phyloP scores from a whole-genome alignment of 2,888 invertebrate genomes.

The Rotaria socialis region DNA sequence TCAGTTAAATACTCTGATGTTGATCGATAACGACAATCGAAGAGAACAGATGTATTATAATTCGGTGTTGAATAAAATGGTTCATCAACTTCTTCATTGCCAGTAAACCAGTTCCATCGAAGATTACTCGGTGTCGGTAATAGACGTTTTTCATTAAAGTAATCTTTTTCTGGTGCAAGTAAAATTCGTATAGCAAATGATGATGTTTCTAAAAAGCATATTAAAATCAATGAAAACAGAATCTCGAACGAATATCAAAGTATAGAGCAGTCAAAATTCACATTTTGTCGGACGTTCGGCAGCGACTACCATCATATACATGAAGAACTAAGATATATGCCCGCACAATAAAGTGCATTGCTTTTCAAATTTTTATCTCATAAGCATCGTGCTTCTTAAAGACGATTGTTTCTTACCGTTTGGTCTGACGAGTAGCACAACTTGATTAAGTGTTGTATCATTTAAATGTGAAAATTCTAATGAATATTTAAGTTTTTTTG shows the following conservation, averaged over 20 bases:
- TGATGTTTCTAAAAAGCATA: not conserved
- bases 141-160: not conserved
- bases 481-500: not conserved
- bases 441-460: constrained; percentile 4
- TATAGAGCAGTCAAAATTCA: too few species aligned
- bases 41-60: not conserved
- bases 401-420: not conserved
- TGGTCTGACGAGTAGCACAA: not conserved
- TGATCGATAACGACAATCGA: not conserved
- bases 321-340: too few species aligned
- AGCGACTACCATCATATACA: too few species aligned
- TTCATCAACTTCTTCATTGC: not conserved
- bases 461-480: constrained; percentile 10
- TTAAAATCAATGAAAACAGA: too few species aligned
- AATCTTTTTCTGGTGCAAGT: not conserved
- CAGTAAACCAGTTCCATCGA: not conserved
- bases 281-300: too few species aligned
- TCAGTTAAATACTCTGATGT: not conserved
- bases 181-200: not conserved
- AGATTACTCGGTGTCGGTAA: constrained; percentile 12
- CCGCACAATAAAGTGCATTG: too few species aligned
- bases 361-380: too few species aligned
- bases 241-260: too few species aligned
- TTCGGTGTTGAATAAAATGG: not conserved
- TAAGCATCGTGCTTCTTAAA: too few species aligned